Evolutionary conservation across 2,888 invertebrate genomes (phyloP).

Genomic region (Caenorhabditis japonica): DNA sequence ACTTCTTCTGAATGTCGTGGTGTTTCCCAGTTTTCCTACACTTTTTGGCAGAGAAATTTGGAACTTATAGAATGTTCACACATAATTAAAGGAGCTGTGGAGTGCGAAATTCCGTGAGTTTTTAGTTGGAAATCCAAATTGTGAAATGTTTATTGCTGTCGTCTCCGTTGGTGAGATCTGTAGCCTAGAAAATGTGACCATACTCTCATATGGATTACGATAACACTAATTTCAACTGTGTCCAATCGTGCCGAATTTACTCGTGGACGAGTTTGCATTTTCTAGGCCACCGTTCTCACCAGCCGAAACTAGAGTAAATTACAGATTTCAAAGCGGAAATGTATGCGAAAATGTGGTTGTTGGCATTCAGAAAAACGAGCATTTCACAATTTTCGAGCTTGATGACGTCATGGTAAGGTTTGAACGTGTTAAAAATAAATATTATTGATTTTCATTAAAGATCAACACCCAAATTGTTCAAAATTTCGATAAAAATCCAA

Average conservation of each 20-base stretch:
- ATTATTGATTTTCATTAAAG: conserved; percentile 3
- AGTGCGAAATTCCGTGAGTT: conserved; percentile 25
- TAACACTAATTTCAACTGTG: too few species aligned
- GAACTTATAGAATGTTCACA: too few species aligned
- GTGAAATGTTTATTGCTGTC: too few species aligned
- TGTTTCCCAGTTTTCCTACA: conserved; percentile 31
- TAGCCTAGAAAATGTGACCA: too few species aligned
- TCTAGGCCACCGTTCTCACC: too few species aligned
- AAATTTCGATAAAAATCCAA: background rate
- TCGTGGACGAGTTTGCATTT: too few species aligned
- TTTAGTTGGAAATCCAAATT: conserved; percentile 7
- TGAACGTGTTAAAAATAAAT: background rate
- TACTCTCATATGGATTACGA: too few species aligned
- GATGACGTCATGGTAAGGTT: conserved; percentile 18
- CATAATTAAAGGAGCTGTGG: background rate
- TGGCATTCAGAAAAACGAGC: conserved; percentile 14
- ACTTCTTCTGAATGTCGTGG: conserved; percentile 28
- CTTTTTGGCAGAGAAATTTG: too few species aligned
- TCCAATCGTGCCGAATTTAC: too few species aligned
- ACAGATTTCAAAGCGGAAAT: conserved; percentile 20
- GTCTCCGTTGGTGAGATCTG: too few species aligned
- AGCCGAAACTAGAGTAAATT: conserved; percentile 3
- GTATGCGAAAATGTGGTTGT: conserved; percentile 23
- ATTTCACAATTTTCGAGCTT: conserved; percentile 18
- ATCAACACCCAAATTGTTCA: conserved; percentile 31